phyloP scores from a whole-genome alignment of 2,888 invertebrate species.

The Leucania comma region DNA sequence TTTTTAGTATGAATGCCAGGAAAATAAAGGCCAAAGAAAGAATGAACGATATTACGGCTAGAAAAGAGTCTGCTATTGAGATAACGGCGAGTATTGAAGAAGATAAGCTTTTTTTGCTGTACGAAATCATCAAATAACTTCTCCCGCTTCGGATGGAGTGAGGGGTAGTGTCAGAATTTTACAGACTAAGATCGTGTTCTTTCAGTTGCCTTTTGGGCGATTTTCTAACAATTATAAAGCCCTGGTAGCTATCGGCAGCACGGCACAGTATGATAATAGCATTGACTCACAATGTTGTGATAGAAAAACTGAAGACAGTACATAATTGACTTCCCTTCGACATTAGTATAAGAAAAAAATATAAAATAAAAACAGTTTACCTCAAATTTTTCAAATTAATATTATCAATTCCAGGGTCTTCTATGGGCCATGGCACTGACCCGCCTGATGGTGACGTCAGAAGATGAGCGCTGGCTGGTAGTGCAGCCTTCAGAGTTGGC shows the following conservation, averaged over 20 bases:
- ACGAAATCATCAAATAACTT: no score
- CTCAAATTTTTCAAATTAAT: not conserved
- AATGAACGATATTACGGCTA: not conserved
- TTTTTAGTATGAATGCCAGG: not conserved
- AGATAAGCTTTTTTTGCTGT: no score
- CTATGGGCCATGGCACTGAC: conserved; percentile 92
- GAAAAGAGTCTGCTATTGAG: not conserved
- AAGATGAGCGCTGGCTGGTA: conserved; percentile 80
- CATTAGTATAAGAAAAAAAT: no score
- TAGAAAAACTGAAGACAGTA: not conserved
- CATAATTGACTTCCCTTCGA: not conserved
- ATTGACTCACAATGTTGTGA: not conserved
- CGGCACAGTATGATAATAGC: no score
- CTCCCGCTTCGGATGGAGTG: no score
- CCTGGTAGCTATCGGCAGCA: no score
- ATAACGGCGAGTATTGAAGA: not conserved
- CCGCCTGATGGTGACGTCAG: conserved; percentile 86
- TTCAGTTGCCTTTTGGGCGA: no score
- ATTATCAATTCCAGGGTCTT: conserved; percentile 86
- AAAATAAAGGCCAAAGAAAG: not conserved
- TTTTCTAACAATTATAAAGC: no score
- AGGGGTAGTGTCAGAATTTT: no score
- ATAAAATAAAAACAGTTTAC: not conserved
- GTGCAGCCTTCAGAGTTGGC: conserved; percentile 91
- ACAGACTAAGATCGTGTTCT: no score